Conservation (phyloP, 1,140 invertebrate species). For the Heliconius eleuchia region DNA sequence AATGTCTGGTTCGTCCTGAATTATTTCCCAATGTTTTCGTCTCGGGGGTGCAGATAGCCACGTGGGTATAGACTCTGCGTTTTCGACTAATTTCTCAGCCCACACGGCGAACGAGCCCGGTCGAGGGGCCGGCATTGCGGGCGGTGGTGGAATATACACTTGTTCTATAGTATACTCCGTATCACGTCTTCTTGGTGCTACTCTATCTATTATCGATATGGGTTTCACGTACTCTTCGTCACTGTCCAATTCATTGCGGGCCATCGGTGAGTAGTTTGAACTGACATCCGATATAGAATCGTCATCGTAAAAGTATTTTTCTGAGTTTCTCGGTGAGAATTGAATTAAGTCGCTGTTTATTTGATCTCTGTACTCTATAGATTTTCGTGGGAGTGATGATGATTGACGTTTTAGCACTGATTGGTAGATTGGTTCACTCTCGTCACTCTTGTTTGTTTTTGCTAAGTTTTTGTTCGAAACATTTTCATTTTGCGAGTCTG, state of each 20-base stretch:
- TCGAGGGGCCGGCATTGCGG: conserved; percentile 57
- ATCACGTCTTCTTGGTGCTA: conserved; percentile 63
- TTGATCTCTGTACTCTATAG: conserved; percentile 41
- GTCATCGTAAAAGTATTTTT: conserved; percentile 52
- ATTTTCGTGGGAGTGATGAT: conserved; percentile 43
- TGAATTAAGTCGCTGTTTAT: conserved; percentile 68
- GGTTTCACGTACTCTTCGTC: conserved; percentile 65
- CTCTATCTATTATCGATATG: conserved; percentile 68
- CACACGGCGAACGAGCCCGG: conserved; percentile 66
- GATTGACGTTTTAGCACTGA: conserved; percentile 51
- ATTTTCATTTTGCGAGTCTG: conserved; percentile 36
- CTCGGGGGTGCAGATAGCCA: conserved; percentile 72
- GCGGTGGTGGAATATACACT: conserved; percentile 65
- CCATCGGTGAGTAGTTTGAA: conserved; percentile 54
- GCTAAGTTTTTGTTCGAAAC: conserved; percentile 37
- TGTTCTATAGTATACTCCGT: conserved; percentile 63
- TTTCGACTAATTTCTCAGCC: conserved; percentile 73
- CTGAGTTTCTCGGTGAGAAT: conserved; percentile 62
- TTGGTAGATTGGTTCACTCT: conserved; percentile 56
- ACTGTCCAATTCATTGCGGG: conserved; percentile 44
- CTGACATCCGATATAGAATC: conserved; percentile 53
- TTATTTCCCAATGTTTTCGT: conserved; percentile 60
- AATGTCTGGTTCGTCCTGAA: conserved; percentile 67
- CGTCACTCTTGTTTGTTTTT: conserved; percentile 36
- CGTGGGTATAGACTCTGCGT: conserved; percentile 65